Percentiles rank a stretch among this genome's conserved stretches.
Conservation (phyloP, 2,113 vertebrate genomes). For the Oplegnathus fasciatus region DNA sequence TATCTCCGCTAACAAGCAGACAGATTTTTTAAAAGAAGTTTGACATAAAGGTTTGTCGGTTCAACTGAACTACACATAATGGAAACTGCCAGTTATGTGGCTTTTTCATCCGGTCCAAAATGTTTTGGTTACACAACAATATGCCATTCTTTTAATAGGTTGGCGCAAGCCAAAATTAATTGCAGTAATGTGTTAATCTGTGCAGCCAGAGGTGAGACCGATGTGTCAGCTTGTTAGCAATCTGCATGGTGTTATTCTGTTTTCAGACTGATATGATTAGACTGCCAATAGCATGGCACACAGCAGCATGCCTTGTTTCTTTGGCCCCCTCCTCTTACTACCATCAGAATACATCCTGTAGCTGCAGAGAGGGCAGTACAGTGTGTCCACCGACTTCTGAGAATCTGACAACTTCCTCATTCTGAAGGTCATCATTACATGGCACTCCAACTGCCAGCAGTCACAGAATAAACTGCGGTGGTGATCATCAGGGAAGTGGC, state of each 20-base stretch:
- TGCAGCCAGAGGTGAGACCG: slow-evolving; percentile 34
- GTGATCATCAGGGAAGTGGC: slow-evolving; percentile 30
- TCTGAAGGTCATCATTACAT: slow-evolving; percentile 20
- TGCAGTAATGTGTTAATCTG: slow-evolving; percentile 57
- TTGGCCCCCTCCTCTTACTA: neutral
- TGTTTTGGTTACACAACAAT: slow-evolving; percentile 47
- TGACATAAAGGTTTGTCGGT: no score
- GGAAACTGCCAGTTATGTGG: neutral
- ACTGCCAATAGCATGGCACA: slow-evolving; percentile 1
- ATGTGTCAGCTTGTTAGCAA: slow-evolving; percentile 35
- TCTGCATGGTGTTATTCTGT: neutral
- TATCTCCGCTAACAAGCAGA: neutral
- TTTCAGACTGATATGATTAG: slow-evolving; percentile 13
- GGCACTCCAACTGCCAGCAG: slow-evolving; percentile 8
- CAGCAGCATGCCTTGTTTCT: neutral
- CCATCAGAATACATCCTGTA: neutral
- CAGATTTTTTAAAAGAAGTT: no score
- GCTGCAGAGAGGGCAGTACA: neutral
- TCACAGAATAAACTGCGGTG: slow-evolving; percentile 18
- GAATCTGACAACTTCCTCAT: slow-evolving; percentile 7
- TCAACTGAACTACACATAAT: neutral
- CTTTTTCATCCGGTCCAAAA: slow-evolving; percentile 13
- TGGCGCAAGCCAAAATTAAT: slow-evolving; percentile 37
- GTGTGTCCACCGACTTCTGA: neutral
- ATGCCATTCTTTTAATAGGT: slow-evolving; percentile 43